These are phyloP conservation scores for Drosophila obscura DNA, from an alignment of 1,140 invertebrate genomes.

Conservation along the genomic window DNA sequence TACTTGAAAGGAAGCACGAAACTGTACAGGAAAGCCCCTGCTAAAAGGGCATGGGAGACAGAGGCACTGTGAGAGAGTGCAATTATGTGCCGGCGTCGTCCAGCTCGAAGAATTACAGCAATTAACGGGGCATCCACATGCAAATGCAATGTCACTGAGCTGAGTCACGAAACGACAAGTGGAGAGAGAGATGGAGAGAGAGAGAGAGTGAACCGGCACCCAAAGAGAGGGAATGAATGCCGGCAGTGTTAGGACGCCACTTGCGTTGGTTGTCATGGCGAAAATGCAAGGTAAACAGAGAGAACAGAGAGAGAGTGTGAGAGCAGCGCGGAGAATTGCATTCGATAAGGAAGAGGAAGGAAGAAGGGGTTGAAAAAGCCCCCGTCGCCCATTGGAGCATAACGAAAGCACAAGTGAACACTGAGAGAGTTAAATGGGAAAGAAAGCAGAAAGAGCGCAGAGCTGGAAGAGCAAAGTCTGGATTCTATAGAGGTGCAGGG, in stretches of 20 bases:
- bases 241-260: constrained; percentile 59
- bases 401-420: constrained; percentile 30
- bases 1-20: constrained; percentile 53
- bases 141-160: constrained; percentile 76
- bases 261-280: constrained; percentile 61
- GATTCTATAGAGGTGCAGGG: constrained; percentile 11
- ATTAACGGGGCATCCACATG: constrained; percentile 69
- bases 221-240: constrained; percentile 17
- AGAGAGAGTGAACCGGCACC: constrained; percentile 35
- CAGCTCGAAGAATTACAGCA: constrained; percentile 71
- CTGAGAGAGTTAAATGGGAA: neutral
- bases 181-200: constrained; percentile 6
- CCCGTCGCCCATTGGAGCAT: constrained; percentile 55
- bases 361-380: constrained; percentile 29
- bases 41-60: constrained; percentile 3
- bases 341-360: constrained; percentile 3
- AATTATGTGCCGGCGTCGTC: constrained; percentile 57
- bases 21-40: constrained; percentile 58
- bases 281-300: constrained; percentile 73
- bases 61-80: constrained; percentile 22
- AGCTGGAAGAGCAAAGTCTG: constrained; percentile 15
- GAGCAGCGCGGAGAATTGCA: neutral
- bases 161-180: constrained; percentile 59
- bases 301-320: constrained; percentile 19
- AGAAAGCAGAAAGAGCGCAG: neutral